Conservation (phyloP, 2,113 vertebrate genomes). For the Crotophaga sulcirostris region DNA sequence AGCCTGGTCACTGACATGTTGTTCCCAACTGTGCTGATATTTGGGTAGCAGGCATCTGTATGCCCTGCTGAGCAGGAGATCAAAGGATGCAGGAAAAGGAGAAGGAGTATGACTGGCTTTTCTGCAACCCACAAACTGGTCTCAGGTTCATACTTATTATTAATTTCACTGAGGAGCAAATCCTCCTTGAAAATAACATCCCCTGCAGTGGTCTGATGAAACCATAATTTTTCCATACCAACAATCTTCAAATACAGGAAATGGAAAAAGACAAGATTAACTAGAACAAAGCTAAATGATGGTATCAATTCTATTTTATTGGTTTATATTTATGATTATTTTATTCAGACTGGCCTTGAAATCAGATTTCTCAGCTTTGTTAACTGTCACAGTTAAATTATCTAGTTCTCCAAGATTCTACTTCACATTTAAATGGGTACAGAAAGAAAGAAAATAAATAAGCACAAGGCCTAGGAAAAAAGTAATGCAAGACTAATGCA, state of each 20-base stretch:
- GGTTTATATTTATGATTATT: background rate
- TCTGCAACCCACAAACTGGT: background rate
- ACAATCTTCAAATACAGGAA: background rate
- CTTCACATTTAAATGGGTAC: background rate
- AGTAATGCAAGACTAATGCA: background rate
- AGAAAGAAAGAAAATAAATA: background rate
- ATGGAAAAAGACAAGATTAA: background rate
- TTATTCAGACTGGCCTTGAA: background rate
- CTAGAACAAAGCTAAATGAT: background rate
- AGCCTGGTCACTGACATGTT: background rate
- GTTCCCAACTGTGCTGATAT: background rate
- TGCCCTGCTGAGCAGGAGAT: background rate
- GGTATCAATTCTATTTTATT: background rate
- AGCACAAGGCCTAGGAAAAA: background rate
- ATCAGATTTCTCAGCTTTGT: slow-evolving; percentile 1
- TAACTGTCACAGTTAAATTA: background rate
- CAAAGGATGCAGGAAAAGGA: background rate
- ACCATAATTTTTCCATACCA: background rate
- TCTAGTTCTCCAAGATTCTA: background rate
- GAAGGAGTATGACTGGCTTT: background rate
- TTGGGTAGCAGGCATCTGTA: background rate
- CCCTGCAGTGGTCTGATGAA: background rate
- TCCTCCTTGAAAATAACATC: background rate
- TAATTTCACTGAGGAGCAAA: background rate
- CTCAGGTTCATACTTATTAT: background rate